phyloP scores from a whole-genome alignment of 1,140 invertebrate species.

The Thrips palmi region DNA sequence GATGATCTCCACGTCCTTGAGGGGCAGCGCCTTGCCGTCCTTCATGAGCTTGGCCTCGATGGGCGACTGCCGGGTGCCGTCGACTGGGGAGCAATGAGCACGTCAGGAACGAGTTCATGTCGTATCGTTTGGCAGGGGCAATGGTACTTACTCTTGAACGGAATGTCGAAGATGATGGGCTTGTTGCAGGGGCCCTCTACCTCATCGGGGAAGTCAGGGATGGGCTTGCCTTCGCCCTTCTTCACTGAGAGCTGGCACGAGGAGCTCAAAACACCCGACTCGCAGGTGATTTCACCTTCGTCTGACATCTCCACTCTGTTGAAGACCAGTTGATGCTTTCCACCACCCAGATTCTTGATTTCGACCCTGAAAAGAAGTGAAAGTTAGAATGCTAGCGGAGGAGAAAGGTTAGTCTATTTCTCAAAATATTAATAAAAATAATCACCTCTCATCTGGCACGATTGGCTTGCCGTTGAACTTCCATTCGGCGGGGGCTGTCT shows the following conservation, averaged over 20 bases:
- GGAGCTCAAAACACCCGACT: slow-evolving; percentile 61
- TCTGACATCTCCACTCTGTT: slow-evolving; percentile 63
- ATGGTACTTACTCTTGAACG: slow-evolving; percentile 62
- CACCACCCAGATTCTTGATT: slow-evolving; percentile 78
- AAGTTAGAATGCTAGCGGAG: too few relatives aligned
- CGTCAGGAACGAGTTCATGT: too few relatives aligned
- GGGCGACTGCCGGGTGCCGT: slow-evolving; percentile 65
- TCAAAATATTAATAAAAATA: neutral
- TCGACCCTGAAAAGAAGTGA: slow-evolving; percentile 37
- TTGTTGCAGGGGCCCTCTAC: slow-evolving; percentile 62
- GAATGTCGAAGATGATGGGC: slow-evolving; percentile 69
- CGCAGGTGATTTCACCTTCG: slow-evolving; percentile 67
- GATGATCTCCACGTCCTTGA: slow-evolving; percentile 77
- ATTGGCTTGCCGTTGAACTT: slow-evolving; percentile 80
- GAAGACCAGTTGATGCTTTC: slow-evolving; percentile 78
- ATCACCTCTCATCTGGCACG: slow-evolving; percentile 44
- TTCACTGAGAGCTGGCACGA: slow-evolving; percentile 65
- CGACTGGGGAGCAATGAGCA: slow-evolving; percentile 34
- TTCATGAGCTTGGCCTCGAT: slow-evolving; percentile 76
- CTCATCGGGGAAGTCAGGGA: slow-evolving; percentile 59
- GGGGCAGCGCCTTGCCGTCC: slow-evolving; percentile 66
- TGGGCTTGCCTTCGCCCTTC: slow-evolving; percentile 65
- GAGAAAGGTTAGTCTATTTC: neutral
- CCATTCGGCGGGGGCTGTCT: slow-evolving; percentile 85
- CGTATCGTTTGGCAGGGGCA: too few relatives aligned